phyloP scores from a whole-genome alignment of 2,797 vertebrate genomes.

The Tympanoctomys barrerae region DNA sequence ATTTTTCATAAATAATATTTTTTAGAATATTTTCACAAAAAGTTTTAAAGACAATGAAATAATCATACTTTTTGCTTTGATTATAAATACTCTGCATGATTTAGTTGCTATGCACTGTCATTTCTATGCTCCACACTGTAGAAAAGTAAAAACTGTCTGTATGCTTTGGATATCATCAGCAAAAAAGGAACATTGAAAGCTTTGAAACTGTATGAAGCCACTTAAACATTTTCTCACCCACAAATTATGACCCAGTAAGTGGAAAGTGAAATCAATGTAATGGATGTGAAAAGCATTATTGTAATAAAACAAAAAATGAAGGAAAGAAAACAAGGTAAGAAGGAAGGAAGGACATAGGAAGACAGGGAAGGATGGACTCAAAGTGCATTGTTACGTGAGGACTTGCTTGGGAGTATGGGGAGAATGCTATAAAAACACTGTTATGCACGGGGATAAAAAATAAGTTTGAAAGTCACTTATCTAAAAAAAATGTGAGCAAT shows the following conservation, averaged over 20 bases:
- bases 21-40: not conserved
- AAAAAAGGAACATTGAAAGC: not conserved
- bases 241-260: not conserved
- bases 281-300: too few relatives aligned
- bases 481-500: not conserved
- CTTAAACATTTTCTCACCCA: not conserved
- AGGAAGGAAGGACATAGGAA: not conserved
- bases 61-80: not conserved
- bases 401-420: not conserved
- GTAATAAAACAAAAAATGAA: slow-evolving; percentile 12
- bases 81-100: not conserved
- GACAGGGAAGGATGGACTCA: not conserved
- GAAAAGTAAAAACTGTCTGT: not conserved
- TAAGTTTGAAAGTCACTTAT: not conserved
- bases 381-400: not conserved
- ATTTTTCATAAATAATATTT: slow-evolving; percentile 17
- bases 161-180: not conserved
- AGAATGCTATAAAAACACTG: not conserved
- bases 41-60: not conserved
- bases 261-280: not conserved
- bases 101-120: not conserved
- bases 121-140: not conserved
- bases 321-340: not conserved
- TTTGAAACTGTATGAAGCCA: not conserved
- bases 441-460: not conserved